Conservation (phyloP, 1,140 invertebrate species). For the Tetramorium simillimum region DNA sequence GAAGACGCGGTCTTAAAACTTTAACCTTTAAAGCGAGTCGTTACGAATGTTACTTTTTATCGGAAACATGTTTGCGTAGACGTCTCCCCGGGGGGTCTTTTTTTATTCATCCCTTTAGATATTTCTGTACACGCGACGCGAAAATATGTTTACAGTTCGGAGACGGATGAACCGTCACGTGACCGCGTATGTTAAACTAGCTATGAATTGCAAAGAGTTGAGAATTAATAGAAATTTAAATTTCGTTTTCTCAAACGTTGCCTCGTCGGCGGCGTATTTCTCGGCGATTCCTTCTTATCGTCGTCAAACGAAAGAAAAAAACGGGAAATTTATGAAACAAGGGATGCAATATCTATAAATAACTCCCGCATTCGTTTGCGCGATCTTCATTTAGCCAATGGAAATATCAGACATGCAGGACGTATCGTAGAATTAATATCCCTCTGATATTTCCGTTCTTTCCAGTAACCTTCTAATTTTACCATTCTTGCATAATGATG, state of each 20-base stretch:
- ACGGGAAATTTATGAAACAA: background rate
- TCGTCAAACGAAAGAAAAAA: background rate
- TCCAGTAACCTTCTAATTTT: slow-evolving; percentile 32
- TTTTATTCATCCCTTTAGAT: background rate
- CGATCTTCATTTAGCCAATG: background rate
- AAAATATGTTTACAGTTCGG: background rate
- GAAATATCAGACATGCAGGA: slow-evolving; percentile 12
- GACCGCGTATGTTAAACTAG: background rate
- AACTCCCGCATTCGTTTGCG: background rate
- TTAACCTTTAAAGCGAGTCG: background rate
- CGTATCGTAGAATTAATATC: background rate
- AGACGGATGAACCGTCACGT: background rate
- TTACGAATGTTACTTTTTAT: background rate
- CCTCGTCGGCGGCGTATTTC: background rate
- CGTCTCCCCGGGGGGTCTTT: background rate
- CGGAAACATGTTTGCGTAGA: background rate
- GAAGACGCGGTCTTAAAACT: background rate
- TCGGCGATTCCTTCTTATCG: background rate
- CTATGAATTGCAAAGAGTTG: background rate
- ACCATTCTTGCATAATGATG: slow-evolving; percentile 24
- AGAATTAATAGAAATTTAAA: slow-evolving; percentile 13
- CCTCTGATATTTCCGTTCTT: slow-evolving; percentile 33
- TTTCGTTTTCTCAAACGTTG: background rate
- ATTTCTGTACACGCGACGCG: background rate
- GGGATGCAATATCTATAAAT: background rate